Evolutionary conservation across 2,113 vertebrate species (phyloP), one percentile per base, ranked within the genome.

Genomic region (Microtus montanus): DNA sequence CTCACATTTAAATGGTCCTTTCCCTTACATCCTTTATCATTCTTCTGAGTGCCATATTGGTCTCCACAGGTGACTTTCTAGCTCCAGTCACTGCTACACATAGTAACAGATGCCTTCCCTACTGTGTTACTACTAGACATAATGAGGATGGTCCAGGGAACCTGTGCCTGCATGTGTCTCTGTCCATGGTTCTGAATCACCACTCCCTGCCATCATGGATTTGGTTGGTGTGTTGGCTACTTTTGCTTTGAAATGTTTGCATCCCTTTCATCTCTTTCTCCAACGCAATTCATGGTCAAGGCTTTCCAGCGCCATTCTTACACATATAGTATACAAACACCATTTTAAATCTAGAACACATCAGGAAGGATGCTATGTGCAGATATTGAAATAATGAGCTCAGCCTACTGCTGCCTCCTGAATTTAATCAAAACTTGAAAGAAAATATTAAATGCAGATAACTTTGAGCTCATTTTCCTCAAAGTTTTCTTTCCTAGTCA

Each of bases 121-220:
- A 9, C 22, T 12, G 54, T 13, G 75, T 52, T 52, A 52, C 41
- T 74, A 28, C 8, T 10, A 11, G 2, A 6, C 2, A 24, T 64
- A 19, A 26, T 6, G 7, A 15, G 28, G 11, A 0, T 54, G 12
- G 4, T 7, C 28, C 19, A 44, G 38, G 38, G 91, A 12, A 0
- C 8, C 2, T 0, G 3, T 28, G 10, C 0, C 1, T 0, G 4
- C 2, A 0, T 1, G 0, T 4, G 1, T n/a, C 82, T 49, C 96
- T 97, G 96, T 97, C 96, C 97, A 15, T 92, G 97, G 97, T 97
- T 1, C 97, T 97, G 96, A 97, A 96, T 9, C 24, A 44, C 35
- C 12, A 12, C 2, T 73, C 9, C 7, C 87, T 22, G 1, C 19
- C 44, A 38, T 22, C 24, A 6, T 7, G 83, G 33, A 22, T 2